These are phyloP conservation scores for Drosophila carrolli DNA, from an alignment of 1,140 invertebrate species.

Conservation along the genomic window DNA sequence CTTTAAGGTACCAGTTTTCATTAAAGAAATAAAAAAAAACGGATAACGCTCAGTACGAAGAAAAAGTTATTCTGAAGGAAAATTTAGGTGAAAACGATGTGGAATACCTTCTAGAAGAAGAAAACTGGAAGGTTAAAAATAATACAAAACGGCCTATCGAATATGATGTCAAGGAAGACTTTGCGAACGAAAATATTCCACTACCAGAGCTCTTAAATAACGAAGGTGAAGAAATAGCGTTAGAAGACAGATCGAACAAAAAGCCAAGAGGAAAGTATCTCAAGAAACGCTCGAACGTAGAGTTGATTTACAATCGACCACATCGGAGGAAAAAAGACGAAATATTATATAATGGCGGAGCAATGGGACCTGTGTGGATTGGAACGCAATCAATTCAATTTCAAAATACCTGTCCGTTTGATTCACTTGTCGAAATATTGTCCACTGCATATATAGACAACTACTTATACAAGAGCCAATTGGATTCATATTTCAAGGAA, in stretches of 20 bases:
- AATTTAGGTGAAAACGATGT: too few relatives aligned
- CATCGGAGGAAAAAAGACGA: conserved; percentile 8
- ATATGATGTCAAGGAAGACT: conserved; percentile 6
- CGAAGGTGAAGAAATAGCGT: background rate
- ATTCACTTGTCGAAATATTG: background rate
- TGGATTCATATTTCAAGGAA: background rate
- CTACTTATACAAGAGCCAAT: too few relatives aligned
- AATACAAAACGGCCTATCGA: too few relatives aligned
- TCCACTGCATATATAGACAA: too few relatives aligned
- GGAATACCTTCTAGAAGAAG: too few relatives aligned
- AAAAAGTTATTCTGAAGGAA: too few relatives aligned
- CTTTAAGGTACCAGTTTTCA: too few relatives aligned
- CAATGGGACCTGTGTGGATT: background rate
- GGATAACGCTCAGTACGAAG: too few relatives aligned
- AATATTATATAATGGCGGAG: background rate
- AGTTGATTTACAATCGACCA: conserved; percentile 5
- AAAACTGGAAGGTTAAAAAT: too few relatives aligned
- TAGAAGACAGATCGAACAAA: background rate
- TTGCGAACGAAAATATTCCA: background rate
- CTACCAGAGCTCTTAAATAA: background rate
- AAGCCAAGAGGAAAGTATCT: background rate
- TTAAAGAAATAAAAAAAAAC: too few relatives aligned
- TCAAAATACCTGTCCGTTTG: conserved; percentile 2
- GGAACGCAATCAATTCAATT: background rate
- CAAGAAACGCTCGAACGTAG: background rate